phyloP scores from a whole-genome alignment of 92 coral and sea anemone genomes.

The Chrysogorgia sp. region DNA sequence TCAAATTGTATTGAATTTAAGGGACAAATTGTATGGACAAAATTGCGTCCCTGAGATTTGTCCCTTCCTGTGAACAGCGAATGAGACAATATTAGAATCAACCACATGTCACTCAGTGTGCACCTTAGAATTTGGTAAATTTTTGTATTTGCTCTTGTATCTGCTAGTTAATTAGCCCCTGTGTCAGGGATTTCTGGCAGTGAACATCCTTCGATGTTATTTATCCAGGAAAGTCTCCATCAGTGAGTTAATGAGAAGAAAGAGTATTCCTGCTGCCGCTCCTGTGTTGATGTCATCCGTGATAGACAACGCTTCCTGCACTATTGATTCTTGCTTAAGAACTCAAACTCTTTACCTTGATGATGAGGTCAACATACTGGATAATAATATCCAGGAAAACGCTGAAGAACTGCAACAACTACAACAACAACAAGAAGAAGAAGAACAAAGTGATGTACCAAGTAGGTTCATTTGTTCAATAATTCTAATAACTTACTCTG shows the following conservation, averaged over 20 bases:
- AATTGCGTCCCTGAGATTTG: too few species aligned
- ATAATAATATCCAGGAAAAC: not conserved
- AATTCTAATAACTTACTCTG: too few species aligned
- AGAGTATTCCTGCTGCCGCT: conserved; percentile 91
- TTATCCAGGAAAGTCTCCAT: conserved; percentile 30
- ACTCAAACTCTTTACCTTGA: conserved; percentile 89
- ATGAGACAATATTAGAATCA: too few species aligned
- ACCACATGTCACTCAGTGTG: too few species aligned
- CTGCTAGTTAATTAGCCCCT: too few species aligned
- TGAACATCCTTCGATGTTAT: not conserved
- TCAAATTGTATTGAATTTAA: too few species aligned
- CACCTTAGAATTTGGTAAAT: too few species aligned
- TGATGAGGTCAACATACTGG: conserved; percentile 24
- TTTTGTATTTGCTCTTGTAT: too few species aligned
- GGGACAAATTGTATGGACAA: too few species aligned
- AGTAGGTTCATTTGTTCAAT: conserved; percentile 40
- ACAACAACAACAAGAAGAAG: too few species aligned
- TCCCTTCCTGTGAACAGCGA: too few species aligned
- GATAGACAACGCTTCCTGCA: conserved; percentile 70
- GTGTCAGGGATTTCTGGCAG: not conserved
- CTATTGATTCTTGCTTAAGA: conserved; percentile 80
- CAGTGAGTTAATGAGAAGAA: conserved; percentile 82
- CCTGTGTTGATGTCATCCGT: conserved; percentile 87
- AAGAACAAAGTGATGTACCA: conserved; percentile 61
- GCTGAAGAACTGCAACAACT: not conserved